Base-by-base conservation (phyloP, 2,888 invertebrate genomes). In the Hoplodrina ambigua region DNA sequence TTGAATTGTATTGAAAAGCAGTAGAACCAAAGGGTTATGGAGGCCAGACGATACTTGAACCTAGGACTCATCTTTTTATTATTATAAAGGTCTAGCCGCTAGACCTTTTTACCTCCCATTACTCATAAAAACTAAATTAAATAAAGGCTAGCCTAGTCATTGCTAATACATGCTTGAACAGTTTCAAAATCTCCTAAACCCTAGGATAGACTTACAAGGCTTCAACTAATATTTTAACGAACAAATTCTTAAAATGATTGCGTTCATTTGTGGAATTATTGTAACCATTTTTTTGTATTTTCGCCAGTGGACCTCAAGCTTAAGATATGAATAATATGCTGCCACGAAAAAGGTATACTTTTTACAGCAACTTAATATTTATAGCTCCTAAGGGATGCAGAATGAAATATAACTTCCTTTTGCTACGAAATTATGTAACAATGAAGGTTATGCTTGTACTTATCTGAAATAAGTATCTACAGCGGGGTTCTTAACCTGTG, bases 341-440 rank as follows among this genome's bases (percentile, higher is more conserved):
- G 61, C 57, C 53, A 52, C 55, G 53, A 46, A 46, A 66, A 56
- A 63, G 56, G 79, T 67, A 78, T 25, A 61, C 19, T 82, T 82
- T 74, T 78, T 82, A 67, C 61, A 49, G 20, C 54, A 67, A 61
- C 50, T 57, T 60, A 52, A 72, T 64, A 78, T 82, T 78, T 64
- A 82, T 64, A 20, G 52, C 8, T 33, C 79, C n/a, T 20, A 4
- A 30, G 73, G 61, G 82, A 78, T 58, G 64, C 37, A n/a, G n/a
- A 49, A 19, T 64, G 49, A 78, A 64, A 78, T 82, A 78, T 64
- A 52, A 53, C 59, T 72, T 72, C 60, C 52, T 72, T 64, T 64
- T 53, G 37, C 50, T 59, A 44, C 25, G 53, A 58, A 61, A 68
- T 65, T 59, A 68, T 79, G 55, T 62, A 68, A 78, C 20, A 52